phyloP scores from a whole-genome alignment of 2,888 invertebrate genomes.

The Bellardia pandia region DNA sequence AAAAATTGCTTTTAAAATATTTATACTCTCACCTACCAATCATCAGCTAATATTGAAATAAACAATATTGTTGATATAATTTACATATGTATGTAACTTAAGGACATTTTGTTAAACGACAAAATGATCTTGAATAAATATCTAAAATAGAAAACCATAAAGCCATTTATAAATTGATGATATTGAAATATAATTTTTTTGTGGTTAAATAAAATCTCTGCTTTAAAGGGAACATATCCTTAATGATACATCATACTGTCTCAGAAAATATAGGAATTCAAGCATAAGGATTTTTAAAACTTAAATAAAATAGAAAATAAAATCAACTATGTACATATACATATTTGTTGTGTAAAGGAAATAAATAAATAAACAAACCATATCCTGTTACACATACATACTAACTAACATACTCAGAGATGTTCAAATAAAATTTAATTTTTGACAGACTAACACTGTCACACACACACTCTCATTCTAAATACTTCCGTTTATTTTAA shows the following conservation, averaged over 20 bases:
- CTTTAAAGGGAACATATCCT: background rate
- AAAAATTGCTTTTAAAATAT: too few species aligned
- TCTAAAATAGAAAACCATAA: background rate
- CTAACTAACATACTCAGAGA: background rate
- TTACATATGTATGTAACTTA: background rate
- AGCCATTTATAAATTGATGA: conserved; percentile 22
- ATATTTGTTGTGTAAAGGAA: conserved; percentile 13
- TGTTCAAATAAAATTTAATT: background rate
- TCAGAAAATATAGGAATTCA: background rate
- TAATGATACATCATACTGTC: background rate
- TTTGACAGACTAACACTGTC: conserved; percentile 7
- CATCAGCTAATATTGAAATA: background rate
- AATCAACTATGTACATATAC: too few species aligned
- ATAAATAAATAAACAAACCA: conserved; percentile 12
- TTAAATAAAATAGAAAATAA: background rate
- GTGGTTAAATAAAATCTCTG: background rate
- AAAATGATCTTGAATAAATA: background rate
- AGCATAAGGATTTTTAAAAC: background rate
- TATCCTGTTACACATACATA: background rate
- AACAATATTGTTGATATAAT: conserved; percentile 7
- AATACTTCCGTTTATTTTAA: conserved; percentile 14
- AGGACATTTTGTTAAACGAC: background rate
- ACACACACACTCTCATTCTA: background rate
- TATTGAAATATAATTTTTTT: background rate
- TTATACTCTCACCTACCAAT: background rate